Evolutionary conservation across 2,113 vertebrate genomes (phyloP), one percentile per base, ranked within the genome.

Genomic region (Caretta caretta): DNA sequence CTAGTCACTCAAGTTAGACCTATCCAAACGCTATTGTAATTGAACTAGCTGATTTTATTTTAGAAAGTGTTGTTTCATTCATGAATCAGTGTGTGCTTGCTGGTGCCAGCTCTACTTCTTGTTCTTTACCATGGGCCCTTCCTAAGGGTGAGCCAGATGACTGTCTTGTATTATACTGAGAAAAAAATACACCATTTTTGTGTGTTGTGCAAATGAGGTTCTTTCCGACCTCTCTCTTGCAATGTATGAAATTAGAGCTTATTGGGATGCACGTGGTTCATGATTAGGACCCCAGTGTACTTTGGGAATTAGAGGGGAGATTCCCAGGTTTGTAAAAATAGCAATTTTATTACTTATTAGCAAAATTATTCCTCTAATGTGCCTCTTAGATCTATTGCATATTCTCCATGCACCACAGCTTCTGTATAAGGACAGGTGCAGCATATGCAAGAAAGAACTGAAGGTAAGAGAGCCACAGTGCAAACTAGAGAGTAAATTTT

Each of bases 11-110:
- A 87, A 93, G 38, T 92, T 89, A 93, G 65, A 54, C 65, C 93
- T 59, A 56, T 88, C 86, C 53, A 81, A 87, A 27, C 89, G 53
- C 22, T 87, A 90, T 62, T 75, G 94, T 89, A 88, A 94, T 38
- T 46, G 38, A 81, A 72, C 17, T 86, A 72, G 80, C 5, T 85
- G 72, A 54, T 80, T 88, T 87, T 93, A 82, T 95, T 92, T 89
- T 84, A 80, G 84, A 95, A 96, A 92, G 92, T 78, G 86, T 89
- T 95, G 93, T 38, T 95, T 94, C 93, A 93, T 94, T 94, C 93
- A 88, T 0, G 48, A 96, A 96, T 92, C 92, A 95, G 78, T 91
- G 84, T 91, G 88, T 95, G 90, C 93, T 97, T 97, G 93, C 92
- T 95, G 92, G 86, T 92, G 90, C 90, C 87, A 87, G 81, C 89